Evolutionary conservation across 35 echinoderm and acorn worm species (phyloP).

Genomic region (Lytechinus pictus): DNA sequence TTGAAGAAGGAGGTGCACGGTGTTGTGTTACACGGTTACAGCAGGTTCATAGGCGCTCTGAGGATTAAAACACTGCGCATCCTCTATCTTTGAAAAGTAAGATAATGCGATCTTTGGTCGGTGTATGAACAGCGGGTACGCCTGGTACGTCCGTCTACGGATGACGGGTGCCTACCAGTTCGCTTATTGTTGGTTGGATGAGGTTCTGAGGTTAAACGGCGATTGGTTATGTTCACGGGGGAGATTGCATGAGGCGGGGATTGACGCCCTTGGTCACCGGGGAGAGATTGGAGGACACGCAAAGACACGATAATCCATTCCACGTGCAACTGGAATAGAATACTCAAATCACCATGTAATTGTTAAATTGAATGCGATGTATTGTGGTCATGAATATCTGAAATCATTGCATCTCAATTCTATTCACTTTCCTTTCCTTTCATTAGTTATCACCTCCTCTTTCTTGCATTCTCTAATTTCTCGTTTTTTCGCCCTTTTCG

Average conservation of each 20-base stretch:
- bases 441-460: neutral
- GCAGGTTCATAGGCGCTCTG: neutral
- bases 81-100: neutral
- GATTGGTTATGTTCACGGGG: neutral
- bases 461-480: neutral
- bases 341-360: conserved; percentile 34
- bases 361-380: conserved; percentile 30
- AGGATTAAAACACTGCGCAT: conserved; percentile 6
- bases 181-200: neutral
- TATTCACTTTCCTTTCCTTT: neutral
- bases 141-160: neutral
- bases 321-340: conserved; percentile 20
- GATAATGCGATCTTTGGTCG: neutral
- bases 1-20: neutral
- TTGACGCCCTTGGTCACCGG: neutral
- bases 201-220: conserved; percentile 16
- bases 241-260: neutral
- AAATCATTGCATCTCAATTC: neutral
- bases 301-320: conserved; percentile 30
- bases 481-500: too few relatives aligned
- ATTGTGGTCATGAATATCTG: conserved; percentile 32
- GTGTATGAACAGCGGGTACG: neutral
- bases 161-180: neutral
- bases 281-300: conserved; percentile 15
- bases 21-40: neutral